A percentile compares a stretch with the other conserved stretches of the same genome.
phyloP scores from a whole-genome alignment of 2,113 vertebrate species.

The Gobius niger region DNA sequence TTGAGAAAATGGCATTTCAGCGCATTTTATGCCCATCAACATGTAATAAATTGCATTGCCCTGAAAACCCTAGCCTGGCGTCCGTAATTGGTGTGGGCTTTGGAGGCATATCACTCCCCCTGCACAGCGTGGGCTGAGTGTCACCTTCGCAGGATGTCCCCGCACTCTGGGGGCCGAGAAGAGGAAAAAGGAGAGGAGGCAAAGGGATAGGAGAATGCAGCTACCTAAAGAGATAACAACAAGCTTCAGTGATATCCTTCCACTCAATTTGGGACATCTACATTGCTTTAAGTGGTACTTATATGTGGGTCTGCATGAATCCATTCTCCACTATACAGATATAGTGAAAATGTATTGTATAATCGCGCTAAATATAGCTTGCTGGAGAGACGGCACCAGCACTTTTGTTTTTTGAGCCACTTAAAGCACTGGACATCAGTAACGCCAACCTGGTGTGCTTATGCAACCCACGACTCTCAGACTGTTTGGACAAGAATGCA shows the following conservation, averaged over 20 bases:
- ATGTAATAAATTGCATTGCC: slow-evolving; percentile 6
- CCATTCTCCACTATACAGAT: no score
- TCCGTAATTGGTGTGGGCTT: slow-evolving; percentile 38
- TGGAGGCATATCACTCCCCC: slow-evolving; percentile 56
- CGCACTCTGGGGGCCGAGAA: slow-evolving; percentile 9
- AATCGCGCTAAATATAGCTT: no score
- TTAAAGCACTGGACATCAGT: no score
- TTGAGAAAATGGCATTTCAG: slow-evolving; percentile 3
- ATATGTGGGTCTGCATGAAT: not conserved
- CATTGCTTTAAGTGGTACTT: not conserved
- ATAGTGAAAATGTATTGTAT: no score
- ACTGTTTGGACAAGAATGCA: no score
- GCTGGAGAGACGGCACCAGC: no score
- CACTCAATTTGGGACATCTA: not conserved
- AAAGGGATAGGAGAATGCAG: slow-evolving; percentile 17
- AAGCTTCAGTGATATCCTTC: slow-evolving; percentile 5
- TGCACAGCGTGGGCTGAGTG: slow-evolving; percentile 31
- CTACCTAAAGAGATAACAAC: slow-evolving; percentile 22
- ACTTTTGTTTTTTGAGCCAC: no score
- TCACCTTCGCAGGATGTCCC: slow-evolving; percentile 46
- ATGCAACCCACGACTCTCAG: no score
- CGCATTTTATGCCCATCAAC: slow-evolving; percentile 23
- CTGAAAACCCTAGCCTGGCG: slow-evolving; percentile 32
- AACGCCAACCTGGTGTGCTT: no score
- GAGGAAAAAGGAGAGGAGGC: not conserved